Conservation (phyloP, 2,797 vertebrate genomes). For the Clangula hyemalis region DNA sequence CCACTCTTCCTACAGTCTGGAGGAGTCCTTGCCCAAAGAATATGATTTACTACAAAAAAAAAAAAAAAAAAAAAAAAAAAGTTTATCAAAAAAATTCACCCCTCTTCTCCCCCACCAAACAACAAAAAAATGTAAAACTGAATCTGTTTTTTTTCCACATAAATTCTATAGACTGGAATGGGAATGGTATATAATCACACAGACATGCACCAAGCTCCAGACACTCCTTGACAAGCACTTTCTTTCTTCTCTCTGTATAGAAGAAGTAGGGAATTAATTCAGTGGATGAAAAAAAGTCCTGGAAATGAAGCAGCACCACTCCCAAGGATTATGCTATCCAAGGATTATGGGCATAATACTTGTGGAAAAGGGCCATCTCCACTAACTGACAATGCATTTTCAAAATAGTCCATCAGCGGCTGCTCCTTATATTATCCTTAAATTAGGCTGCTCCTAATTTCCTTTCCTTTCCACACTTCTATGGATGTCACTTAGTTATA, state of each 20-base stretch:
- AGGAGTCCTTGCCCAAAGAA: not conserved
- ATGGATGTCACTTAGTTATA: accelerated
- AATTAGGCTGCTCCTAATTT: not conserved
- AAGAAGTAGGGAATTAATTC: not conserved
- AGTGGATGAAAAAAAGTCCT: not conserved
- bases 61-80: too few relatives aligned
- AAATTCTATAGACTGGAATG: not conserved
- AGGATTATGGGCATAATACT: not conserved
- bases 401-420: not conserved
- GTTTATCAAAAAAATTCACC: not conserved
- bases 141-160: not conserved
- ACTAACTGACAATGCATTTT: not conserved
- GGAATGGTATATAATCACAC: too few relatives aligned
- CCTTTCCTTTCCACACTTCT: not conserved
- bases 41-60: not conserved
- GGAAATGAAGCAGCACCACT: not conserved
- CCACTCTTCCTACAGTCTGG: not conserved
- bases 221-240: not conserved
- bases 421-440: not conserved
- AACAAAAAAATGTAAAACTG: too few relatives aligned
- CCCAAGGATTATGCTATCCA: too few relatives aligned
- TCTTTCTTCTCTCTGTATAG: not conserved
- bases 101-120: too few relatives aligned
- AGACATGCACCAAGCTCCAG: too few relatives aligned
- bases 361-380: not conserved